Evolutionary conservation across 2,888 invertebrate species (phyloP).

Genomic region (Troides helena): DNA sequence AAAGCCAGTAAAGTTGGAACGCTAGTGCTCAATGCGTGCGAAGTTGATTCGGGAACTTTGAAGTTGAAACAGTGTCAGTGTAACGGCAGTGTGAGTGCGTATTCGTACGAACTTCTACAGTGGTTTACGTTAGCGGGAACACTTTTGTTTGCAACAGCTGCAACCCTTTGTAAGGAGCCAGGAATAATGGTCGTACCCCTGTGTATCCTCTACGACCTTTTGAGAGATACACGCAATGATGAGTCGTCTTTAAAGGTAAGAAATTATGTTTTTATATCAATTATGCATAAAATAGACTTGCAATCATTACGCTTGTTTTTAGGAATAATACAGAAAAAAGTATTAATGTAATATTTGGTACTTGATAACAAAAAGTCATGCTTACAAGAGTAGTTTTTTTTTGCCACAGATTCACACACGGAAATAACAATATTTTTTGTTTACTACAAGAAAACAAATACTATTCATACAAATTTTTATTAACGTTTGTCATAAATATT

Average conservation of each 20-base stretch:
- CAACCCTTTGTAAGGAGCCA: constrained; percentile 97
- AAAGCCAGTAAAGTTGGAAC: constrained; percentile 67
- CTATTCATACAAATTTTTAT: no score
- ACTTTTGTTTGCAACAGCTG: constrained; percentile 85
- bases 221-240: constrained; percentile 77
- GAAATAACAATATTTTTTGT: no score
- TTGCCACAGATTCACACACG: no score
- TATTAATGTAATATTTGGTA: no score
- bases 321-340: no score
- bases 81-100: constrained; percentile 68
- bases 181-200: constrained; percentile 95
- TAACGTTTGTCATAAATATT: no score
- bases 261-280: constrained; percentile 2
- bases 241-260: constrained; percentile 80
- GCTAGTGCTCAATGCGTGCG: constrained; percentile 62
- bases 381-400: no score
- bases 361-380: no score
- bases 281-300: not conserved
- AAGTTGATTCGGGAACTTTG: constrained; percentile 55
- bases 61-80: constrained; percentile 64
- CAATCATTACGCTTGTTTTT: not conserved
- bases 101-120: constrained; percentile 68
- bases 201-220: constrained; percentile 93
- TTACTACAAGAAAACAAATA: no score
- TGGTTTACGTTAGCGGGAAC: constrained; percentile 82